Evolutionary conservation across 2,113 vertebrate species (phyloP).

Genomic region (Tenebrosternarchus preto): DNA sequence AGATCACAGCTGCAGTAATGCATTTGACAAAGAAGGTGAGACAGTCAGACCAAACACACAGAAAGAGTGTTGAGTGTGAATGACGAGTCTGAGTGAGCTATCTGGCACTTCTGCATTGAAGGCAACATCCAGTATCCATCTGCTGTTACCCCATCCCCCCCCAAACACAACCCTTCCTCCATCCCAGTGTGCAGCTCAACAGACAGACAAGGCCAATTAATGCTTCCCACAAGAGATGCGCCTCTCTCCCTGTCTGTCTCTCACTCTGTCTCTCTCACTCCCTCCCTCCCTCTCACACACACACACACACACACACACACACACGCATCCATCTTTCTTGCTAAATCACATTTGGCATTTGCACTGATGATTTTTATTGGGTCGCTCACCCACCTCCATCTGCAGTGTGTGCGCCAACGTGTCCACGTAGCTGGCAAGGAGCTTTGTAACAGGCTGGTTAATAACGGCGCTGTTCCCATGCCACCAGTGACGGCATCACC

Average conservation of each 20-base stretch:
- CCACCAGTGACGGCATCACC: slow-evolving; percentile 39
- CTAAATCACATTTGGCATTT: slow-evolving; percentile 41
- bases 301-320: slow-evolving; percentile 20
- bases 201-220: slow-evolving; percentile 42
- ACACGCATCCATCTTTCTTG: slow-evolving; percentile 23
- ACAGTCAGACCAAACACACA: background rate
- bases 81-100: background rate
- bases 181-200: slow-evolving; percentile 29
- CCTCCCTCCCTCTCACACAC: background rate
- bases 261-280: background rate
- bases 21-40: too few relatives aligned
- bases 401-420: slow-evolving; percentile 26
- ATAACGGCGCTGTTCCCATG: slow-evolving; percentile 3
- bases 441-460: slow-evolving; percentile 26
- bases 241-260: background rate
- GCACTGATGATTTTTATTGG: slow-evolving; percentile 36
- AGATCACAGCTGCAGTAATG: too few relatives aligned
- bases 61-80: slow-evolving; percentile 6
- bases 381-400: slow-evolving; percentile 29
- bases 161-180: too few relatives aligned
- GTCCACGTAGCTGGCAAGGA: slow-evolving; percentile 8
- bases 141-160: background rate
- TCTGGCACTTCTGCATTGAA: slow-evolving; percentile 25
- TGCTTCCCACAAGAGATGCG: slow-evolving; percentile 2
- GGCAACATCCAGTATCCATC: slow-evolving; percentile 32